Evolutionary conservation across 2,888 invertebrate species (phyloP), one percentile per base, ranked within the genome.

Genomic region (Perizoma affinitatum): DNA sequence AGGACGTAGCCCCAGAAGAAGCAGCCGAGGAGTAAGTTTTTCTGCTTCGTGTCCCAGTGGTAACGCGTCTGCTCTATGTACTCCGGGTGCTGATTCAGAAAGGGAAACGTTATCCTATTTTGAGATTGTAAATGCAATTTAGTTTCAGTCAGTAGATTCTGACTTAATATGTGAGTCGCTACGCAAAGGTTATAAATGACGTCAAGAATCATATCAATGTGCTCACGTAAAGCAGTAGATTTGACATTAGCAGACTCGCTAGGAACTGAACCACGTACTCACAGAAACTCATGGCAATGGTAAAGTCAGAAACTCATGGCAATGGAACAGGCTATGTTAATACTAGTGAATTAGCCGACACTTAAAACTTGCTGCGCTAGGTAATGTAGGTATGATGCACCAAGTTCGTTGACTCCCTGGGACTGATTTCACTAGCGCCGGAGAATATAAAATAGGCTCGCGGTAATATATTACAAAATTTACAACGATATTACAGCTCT

Each of bases 1-100:
- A 97, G 93, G 48, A 98, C 95, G 86, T 98, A 98, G 8, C 98
- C 98, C 96, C 97, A 98, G 93, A 97, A 98, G 93, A 98, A 98
- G 74, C 96, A 95, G 44, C 97, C 97, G 35, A 97, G 92, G 46
- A 98, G 94, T 63, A 95, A 93, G 76, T 97, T 97, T 79, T 96
- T 96, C 75, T 96, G 94, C 73, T 95, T 94, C 60, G 95, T 94
- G 80, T 96, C 94, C 97, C 97, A 98, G 33, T 94, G 83, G 87
- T 96, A 97, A 66, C 94, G 93, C 0, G 93, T 90, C 68, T 91
- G 91, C 64, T 87, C 81, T 67, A 90, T 85, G 78, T 88, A 88
- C 36, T 77, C 89, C 48, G 91, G 91, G 56, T 92, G 91, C 90
- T 91, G 74, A 5, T 55, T 43, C 38, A 42, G 45, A 53, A 38